Evolutionary conservation across 2,888 invertebrate species (phyloP).

Genomic region (Pyrrhosoma nymphula): DNA sequence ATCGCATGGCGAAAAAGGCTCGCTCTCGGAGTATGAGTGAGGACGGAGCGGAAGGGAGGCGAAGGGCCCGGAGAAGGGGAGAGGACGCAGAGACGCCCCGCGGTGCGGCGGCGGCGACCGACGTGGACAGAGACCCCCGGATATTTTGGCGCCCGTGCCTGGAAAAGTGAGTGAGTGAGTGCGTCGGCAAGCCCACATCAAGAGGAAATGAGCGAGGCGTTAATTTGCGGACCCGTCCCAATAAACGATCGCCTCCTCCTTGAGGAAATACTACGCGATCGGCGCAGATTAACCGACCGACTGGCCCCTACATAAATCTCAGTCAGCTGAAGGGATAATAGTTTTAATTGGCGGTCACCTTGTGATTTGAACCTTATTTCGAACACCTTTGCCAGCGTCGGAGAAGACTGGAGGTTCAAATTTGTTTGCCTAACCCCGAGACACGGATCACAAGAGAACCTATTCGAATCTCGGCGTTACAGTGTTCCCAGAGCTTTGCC

Average conservation of each 20-base stretch:
- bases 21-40: neutral
- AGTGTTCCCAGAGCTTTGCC: no score
- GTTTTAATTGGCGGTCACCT: neutral
- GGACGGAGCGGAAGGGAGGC: neutral
- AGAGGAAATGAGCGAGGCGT: neutral
- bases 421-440: neutral
- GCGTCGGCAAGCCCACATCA: neutral
- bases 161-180: neutral
- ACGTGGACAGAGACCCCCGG: neutral
- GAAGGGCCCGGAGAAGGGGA: neutral
- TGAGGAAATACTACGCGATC: neutral
- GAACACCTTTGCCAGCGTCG: neutral
- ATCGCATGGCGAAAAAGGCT: conserved; percentile 11
- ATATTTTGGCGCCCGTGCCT: conserved; percentile 11
- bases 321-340: neutral
- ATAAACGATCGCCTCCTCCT: conserved; percentile 23
- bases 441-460: neutral
- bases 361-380: neutral
- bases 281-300: neutral
- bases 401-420: neutral
- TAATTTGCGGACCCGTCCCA: neutral
- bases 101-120: neutral
- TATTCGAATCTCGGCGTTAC: no score
- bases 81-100: neutral
- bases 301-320: neutral